phyloP scores from a whole-genome alignment of 2,797 vertebrate species.

The Malacoctenus gilli region DNA sequence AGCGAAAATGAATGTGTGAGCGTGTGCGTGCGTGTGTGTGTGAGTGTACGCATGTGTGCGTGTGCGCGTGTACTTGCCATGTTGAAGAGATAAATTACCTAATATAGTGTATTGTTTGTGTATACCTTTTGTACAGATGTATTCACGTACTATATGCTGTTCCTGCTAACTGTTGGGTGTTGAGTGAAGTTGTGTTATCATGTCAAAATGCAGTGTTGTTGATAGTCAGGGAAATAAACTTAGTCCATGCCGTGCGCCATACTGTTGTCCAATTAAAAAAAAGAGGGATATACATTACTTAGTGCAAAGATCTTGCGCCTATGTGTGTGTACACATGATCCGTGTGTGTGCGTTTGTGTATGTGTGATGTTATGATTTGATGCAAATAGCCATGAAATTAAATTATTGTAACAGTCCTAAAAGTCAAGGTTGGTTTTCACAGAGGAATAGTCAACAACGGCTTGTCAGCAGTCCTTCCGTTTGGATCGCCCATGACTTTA shows the following conservation, averaged over 20 bases:
- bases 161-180: conserved; percentile 76
- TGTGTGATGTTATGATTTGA: conserved; percentile 61
- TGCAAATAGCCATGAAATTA: conserved; percentile 66
- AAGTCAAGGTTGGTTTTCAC: conserved; percentile 52
- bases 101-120: conserved; percentile 74
- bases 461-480: conserved; percentile 55
- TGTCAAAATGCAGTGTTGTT: conserved; percentile 77
- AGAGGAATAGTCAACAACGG: conserved; percentile 29
- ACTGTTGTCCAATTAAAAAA: conserved; percentile 57
- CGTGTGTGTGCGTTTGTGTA: conserved; percentile 56
- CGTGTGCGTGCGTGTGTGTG: conserved; percentile 14
- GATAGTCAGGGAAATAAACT: conserved; percentile 69
- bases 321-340: conserved; percentile 46
- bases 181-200: conserved; percentile 69
- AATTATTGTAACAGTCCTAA: conserved; percentile 52
- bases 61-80: conserved; percentile 54
- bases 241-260: conserved; percentile 64
- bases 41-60: conserved; percentile 27
- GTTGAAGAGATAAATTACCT: conserved; percentile 61
- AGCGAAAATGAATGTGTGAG: conserved; percentile 32
- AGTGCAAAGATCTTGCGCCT: conserved; percentile 43
- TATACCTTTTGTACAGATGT: conserved; percentile 80
- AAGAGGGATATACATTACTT: conserved; percentile 49
- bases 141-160: conserved; percentile 73
- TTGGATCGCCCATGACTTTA: conserved; percentile 69